phyloP scores from a whole-genome alignment of 2,113 vertebrate species.

The Callospermophilus lateralis region DNA sequence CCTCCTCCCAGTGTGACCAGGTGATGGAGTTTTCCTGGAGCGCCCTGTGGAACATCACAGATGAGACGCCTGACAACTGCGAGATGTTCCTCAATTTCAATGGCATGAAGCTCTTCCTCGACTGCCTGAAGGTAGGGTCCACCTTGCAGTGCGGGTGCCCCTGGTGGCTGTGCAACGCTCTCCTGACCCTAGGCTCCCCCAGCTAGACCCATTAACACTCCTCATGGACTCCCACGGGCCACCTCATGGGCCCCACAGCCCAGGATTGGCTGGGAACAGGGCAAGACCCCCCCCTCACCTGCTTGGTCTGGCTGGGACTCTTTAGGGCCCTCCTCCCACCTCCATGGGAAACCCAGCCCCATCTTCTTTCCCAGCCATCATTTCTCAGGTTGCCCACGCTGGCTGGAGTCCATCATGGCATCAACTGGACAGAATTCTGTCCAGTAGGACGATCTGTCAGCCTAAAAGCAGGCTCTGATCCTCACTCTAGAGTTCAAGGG shows the following conservation, averaged over 20 bases:
- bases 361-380: neutral
- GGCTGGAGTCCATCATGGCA: accelerated
- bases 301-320: neutral
- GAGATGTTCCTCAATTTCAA: slow-evolving; percentile 99
- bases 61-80: slow-evolving; percentile 98
- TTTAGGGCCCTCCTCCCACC: neutral
- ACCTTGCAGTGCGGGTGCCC: accelerated
- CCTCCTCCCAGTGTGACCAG: slow-evolving; percentile 93
- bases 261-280: neutral
- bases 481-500: neutral
- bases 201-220: no score
- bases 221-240: no score
- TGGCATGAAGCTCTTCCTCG: slow-evolving; percentile 98
- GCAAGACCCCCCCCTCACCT: neutral
- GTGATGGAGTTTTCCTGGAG: slow-evolving; percentile 99
- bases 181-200: neutral
- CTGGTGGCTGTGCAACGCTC: neutral
- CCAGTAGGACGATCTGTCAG: neutral
- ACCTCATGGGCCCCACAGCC: no score
- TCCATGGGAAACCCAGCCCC: neutral
- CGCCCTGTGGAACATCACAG: slow-evolving; percentile 99
- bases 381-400: neutral
- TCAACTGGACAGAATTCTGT: neutral
- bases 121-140: slow-evolving; percentile 94
- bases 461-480: neutral